Evolutionary conservation across 1,140 invertebrate species (phyloP).

Genomic region (Dendrolimus kikuchii): DNA sequence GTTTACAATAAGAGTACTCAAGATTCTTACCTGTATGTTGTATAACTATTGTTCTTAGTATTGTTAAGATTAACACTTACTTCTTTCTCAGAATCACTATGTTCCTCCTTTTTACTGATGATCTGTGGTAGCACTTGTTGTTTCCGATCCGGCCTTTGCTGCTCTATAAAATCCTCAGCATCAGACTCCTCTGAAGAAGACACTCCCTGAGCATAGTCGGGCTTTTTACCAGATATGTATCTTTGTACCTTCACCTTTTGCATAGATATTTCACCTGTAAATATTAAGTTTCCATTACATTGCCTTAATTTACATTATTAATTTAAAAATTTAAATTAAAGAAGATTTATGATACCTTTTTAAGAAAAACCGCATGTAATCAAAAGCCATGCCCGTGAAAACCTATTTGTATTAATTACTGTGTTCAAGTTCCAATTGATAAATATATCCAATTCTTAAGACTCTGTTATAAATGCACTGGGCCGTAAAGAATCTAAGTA

Average conservation of each 20-base stretch:
- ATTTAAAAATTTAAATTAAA: no score
- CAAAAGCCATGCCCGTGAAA: no score
- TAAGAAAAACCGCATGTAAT: no score
- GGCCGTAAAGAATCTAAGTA: no score
- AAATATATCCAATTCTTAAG: no score
- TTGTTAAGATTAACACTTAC: conserved; percentile 26
- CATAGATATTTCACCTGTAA: conserved; percentile 92
- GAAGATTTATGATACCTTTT: no score
- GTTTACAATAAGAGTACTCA: no score
- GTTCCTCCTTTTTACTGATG: conserved; percentile 66
- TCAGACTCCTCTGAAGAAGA: conserved; percentile 90
- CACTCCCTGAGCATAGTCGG: conserved; percentile 90
- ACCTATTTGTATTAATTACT: no score
- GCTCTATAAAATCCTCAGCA: conserved; percentile 87
- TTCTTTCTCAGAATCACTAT: conserved; percentile 61
- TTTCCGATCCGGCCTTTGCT: conserved; percentile 60
- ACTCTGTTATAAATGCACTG: no score
- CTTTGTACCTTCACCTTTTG: conserved; percentile 96
- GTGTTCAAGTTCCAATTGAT: no score
- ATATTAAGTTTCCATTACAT: neutral
- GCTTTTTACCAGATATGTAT: conserved; percentile 93
- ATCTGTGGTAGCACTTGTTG: conserved; percentile 54
- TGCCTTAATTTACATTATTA: no score
- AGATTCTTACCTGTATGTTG: no score
- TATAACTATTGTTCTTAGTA: neutral